These are phyloP conservation scores for Chamaetylas fuelleborni DNA, from an alignment of 2,113 vertebrate genomes.

Conservation along the genomic window DNA sequence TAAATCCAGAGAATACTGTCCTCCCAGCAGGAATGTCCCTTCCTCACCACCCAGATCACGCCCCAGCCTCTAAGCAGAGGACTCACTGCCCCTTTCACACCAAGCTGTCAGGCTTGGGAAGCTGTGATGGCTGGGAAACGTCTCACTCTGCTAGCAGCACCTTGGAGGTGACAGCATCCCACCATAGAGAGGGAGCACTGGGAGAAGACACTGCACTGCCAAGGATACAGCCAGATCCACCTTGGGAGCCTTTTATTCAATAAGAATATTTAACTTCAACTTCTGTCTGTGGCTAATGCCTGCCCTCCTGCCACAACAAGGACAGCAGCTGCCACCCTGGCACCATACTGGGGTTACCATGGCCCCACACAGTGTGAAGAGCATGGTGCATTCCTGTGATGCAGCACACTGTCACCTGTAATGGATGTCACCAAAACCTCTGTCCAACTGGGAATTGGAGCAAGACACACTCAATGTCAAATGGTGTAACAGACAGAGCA, in stretches of 20 bases:
- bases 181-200: rapidly evolving
- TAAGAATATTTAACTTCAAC: neutral
- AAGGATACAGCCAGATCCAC: neutral
- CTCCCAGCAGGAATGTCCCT: neutral
- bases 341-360: rapidly evolving
- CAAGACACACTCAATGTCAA: neutral
- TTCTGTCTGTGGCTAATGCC: neutral
- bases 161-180: neutral
- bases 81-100: neutral
- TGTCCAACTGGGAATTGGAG: neutral
- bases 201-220: neutral
- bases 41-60: neutral
- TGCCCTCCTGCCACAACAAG: neutral
- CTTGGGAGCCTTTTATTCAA: neutral
- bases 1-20: neutral
- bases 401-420: rapidly evolving
- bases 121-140: neutral
- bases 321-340: neutral
- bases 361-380: rapidly evolving
- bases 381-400: rapidly evolving
- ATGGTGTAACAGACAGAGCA: neutral
- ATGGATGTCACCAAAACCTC: neutral
- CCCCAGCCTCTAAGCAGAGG: neutral
- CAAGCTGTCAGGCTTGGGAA: neutral
- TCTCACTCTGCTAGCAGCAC: neutral